phyloP scores from a whole-genome alignment of 1,140 invertebrate species.

The Lordiphosa clarofinis region DNA sequence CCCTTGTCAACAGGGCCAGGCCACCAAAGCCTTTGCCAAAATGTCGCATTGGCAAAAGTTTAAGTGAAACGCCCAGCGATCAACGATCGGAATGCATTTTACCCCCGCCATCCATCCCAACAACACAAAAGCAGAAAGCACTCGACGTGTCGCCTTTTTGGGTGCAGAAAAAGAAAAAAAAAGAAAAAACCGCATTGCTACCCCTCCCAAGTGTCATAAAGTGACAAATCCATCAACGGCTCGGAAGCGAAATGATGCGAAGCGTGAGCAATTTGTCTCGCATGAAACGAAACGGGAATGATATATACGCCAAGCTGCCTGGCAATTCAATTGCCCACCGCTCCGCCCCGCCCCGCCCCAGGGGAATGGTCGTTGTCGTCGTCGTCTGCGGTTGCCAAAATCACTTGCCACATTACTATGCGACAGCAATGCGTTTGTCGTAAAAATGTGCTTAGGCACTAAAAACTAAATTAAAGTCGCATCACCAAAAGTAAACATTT shows the following conservation, averaged over 20 bases:
- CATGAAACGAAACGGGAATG: slow-evolving; percentile 42
- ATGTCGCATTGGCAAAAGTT: not conserved
- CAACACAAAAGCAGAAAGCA: slow-evolving; percentile 3
- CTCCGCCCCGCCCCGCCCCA: not conserved
- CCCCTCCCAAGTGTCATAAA: slow-evolving; percentile 46
- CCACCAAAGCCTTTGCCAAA: not conserved
- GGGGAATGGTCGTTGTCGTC: not conserved
- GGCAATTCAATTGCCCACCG: slow-evolving; percentile 18
- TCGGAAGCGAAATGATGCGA: slow-evolving; percentile 58
- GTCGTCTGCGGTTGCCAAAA: slow-evolving; percentile 9
- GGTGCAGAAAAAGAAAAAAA: not conserved
- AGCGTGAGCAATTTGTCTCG: slow-evolving; percentile 58
- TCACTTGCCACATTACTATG: slow-evolving; percentile 31
- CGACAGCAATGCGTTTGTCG: slow-evolving; percentile 18
- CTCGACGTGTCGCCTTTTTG: not conserved
- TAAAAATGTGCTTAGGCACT: slow-evolving; percentile 24
- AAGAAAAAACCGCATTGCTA: slow-evolving; percentile 33
- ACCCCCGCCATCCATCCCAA: not conserved
- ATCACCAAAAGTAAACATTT: not conserved
- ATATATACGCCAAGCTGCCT: slow-evolving; percentile 12
- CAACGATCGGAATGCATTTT: not conserved
- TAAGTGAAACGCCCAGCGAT: not conserved
- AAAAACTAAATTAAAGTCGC: slow-evolving; percentile 32
- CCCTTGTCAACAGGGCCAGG: too few species aligned
- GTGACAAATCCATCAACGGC: slow-evolving; percentile 67